Conservation (phyloP, 1,140 invertebrate genomes). For the Apis laboriosa region DNA sequence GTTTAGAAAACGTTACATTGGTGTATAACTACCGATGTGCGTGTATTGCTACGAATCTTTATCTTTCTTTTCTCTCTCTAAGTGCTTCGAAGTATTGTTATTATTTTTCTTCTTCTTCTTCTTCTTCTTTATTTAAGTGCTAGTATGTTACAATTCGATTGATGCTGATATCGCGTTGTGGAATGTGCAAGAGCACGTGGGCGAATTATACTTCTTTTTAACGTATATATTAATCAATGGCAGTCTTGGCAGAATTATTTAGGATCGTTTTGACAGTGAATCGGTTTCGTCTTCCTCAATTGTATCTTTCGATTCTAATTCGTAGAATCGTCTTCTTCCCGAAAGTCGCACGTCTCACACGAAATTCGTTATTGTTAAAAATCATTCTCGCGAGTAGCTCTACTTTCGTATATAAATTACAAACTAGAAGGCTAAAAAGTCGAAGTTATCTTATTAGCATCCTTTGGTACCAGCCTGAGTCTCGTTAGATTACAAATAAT, state of each 20-base stretch:
- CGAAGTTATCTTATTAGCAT: conserved; percentile 59
- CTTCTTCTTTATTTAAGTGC: neutral
- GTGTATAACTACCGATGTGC: conserved; percentile 25
- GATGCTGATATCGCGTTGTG: neutral
- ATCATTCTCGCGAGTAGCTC: conserved; percentile 43
- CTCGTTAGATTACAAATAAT: conserved; percentile 68
- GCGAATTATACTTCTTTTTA: conserved; percentile 11
- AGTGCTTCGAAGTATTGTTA: conserved; percentile 7
- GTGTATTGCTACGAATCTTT: neutral
- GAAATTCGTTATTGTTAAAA: conserved; percentile 15
- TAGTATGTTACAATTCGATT: neutral
- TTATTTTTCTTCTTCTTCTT: no score
- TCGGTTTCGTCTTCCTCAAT: conserved; percentile 27
- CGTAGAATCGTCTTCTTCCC: neutral
- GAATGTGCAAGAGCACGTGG: neutral
- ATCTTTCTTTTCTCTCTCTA: neutral
- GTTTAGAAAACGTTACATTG: conserved; percentile 10
- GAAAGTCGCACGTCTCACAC: conserved; percentile 51
- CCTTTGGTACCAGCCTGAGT: conserved; percentile 74
- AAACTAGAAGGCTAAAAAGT: conserved; percentile 61
- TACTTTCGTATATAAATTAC: conserved; percentile 55
- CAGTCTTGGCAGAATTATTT: conserved; percentile 47
- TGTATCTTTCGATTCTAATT: neutral
- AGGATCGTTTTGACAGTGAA: conserved; percentile 57
- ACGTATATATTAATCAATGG: conserved; percentile 8